Evolutionary conservation across 2,888 invertebrate genomes (phyloP).

Genomic region (Danaus chrysippus): DNA sequence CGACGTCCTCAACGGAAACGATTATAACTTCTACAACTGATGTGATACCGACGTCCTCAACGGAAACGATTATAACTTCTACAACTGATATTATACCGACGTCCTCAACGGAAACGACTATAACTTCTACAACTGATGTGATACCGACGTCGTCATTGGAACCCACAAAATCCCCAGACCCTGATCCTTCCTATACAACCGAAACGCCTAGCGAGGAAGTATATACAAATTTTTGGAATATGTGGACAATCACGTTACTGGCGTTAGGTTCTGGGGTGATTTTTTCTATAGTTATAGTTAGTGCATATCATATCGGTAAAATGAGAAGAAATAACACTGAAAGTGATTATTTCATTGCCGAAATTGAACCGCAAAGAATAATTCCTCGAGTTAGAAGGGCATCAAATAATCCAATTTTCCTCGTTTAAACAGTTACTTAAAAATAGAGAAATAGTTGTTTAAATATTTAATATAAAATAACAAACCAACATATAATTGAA

Average conservation of each 20-base stretch:
- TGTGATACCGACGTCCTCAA: too few species aligned
- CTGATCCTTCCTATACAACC: conserved; percentile 45
- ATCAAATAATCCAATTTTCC: conserved; percentile 13
- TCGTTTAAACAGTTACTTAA: not conserved
- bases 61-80: too few species aligned
- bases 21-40: too few species aligned
- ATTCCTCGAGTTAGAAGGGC: conserved; percentile 29
- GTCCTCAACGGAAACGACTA: too few species aligned
- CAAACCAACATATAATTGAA: too few species aligned
- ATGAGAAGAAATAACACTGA: conserved; percentile 18
- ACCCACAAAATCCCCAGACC: conserved; percentile 52
- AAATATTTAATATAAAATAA: too few species aligned
- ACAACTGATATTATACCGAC: too few species aligned
- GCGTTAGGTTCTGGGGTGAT: conserved; percentile 31
- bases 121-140: too few species aligned
- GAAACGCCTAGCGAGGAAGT: conserved; percentile 36
- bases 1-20: too few species aligned
- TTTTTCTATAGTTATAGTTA: conserved; percentile 32
- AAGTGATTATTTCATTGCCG: conserved; percentile 25
- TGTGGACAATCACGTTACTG: conserved; percentile 39
- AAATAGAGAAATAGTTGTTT: not conserved
- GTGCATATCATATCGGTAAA: conserved; percentile 41
- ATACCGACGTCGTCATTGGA: conserved; percentile 37
- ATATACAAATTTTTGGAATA: conserved; percentile 34
- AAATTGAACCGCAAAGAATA: conserved; percentile 33